A percentile compares a stretch with the other conserved stretches of the same genome.
Conservation (phyloP, 2,888 invertebrate genomes). For the Xanthorhoe spadicearia region DNA sequence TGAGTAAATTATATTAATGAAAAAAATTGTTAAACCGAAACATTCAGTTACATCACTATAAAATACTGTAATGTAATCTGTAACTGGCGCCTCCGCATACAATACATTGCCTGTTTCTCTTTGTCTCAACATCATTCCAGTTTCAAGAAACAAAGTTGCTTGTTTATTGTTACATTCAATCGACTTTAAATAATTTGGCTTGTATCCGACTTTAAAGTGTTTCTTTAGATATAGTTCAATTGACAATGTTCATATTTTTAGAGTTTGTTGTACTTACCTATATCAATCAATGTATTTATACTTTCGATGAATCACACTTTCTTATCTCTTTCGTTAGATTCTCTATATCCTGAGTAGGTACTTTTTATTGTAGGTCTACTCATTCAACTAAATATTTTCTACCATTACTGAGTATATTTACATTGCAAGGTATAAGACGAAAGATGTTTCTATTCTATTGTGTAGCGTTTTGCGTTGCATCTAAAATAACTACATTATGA, state of each 20-base stretch:
- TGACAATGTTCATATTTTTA: not conserved
- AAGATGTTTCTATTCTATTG: not conserved
- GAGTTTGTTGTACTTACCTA: not conserved
- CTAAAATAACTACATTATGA: not conserved
- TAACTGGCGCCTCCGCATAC: slow-evolving; percentile 45
- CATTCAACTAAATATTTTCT: not conserved
- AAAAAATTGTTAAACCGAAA: not conserved
- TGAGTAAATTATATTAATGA: too few relatives aligned
- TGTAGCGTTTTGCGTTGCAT: not conserved
- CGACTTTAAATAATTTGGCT: slow-evolving; percentile 46
- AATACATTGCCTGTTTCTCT: slow-evolving; percentile 50
- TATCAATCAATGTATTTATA: not conserved
- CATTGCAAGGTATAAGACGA: not conserved
- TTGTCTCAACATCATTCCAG: slow-evolving; percentile 46
- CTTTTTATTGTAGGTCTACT: not conserved
- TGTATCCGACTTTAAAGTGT: slow-evolving; percentile 21
- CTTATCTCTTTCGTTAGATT: not conserved
- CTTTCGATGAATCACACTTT: not conserved
- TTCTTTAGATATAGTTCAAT: slow-evolving; percentile 1
- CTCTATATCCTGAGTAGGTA: not conserved
- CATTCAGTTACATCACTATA: slow-evolving; percentile 26
- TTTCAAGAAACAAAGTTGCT: slow-evolving; percentile 53
- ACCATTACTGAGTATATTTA: not conserved
- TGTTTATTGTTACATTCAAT: slow-evolving; percentile 47
- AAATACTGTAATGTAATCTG: slow-evolving; percentile 21